Conservation (phyloP, 2,113 vertebrate genomes). For the Bucco capensis region DNA sequence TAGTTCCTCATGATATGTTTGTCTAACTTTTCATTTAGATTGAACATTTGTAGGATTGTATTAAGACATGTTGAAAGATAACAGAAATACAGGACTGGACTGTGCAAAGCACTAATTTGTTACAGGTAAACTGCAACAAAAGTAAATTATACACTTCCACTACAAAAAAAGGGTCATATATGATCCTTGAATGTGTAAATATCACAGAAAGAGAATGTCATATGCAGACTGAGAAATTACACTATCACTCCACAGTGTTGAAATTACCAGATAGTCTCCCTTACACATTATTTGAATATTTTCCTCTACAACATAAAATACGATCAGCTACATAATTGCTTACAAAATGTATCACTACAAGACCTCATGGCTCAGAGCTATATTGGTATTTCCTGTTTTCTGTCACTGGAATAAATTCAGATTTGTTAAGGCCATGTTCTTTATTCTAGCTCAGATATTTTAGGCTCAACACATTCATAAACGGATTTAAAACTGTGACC, state of each 20-base stretch:
- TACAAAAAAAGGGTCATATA: background rate
- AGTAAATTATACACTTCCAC: background rate
- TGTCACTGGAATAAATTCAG: background rate
- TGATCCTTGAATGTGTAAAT: background rate
- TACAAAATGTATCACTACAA: background rate
- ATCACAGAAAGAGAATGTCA: background rate
- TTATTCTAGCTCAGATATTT: background rate
- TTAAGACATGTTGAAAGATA: background rate
- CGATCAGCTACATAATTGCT: fast-evolving
- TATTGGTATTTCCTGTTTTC: background rate
- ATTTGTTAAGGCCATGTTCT: background rate
- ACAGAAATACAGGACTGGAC: background rate
- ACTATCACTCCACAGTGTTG: background rate
- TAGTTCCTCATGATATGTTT: background rate
- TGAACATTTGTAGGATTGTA: background rate
- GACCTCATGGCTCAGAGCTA: background rate
- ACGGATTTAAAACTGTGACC: background rate
- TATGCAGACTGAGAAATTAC: background rate
- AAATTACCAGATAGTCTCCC: background rate
- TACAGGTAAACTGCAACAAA: background rate
- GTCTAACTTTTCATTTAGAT: background rate
- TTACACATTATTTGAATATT: background rate
- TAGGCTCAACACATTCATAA: background rate
- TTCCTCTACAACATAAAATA: background rate
- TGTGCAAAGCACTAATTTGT: background rate